Evolutionary conservation across 1,140 invertebrate genomes (phyloP), one percentile per base, ranked within the genome.

Genomic region (Trichomalopsis sarcophagae): DNA sequence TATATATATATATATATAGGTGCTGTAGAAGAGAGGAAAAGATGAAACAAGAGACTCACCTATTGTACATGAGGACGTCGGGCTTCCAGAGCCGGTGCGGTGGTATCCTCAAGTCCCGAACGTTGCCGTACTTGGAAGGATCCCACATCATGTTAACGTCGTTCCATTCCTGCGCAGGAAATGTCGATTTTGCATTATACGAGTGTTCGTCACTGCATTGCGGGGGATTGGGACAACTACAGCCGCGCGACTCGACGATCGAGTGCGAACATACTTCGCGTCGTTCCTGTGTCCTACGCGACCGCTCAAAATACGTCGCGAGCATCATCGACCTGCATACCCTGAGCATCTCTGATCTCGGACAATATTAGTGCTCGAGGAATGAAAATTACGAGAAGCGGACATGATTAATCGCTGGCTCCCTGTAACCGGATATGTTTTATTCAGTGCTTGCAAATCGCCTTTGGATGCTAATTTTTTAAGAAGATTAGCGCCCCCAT

Each of bases 11-110:
- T 36, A 36, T 4, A 36, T 3, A 36, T 36, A 36, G 33, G 27
- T 27, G 27, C 27, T 1, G 27, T 27, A n/a, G 36, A 68, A 36
- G 66, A 47, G 9, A 33, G 40, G 69, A 7, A 69, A 17, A 69
- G 36, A 21, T 44, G 36, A 77, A 77, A 30, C 4, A 76, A 21
- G 21, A 55, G 84, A 89, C 88, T 91, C 95, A 98, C 97, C 98
- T 99, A 96, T 99, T 99, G 95, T 99, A 99, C 96, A 99, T 99
- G 90, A 99, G 97, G 88, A 99, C 98, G 94, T 99, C 99, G 88
- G 99, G 99, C 94, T 98, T 99, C 99, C 99, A 99, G 91, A 99
- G 95, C 93, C 97, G 96, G 93, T 98, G 97, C 83, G 98, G 98
- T 87, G 98, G 98, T 93, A 99, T 98, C 91, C 98, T 95, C 87